Evolutionary conservation across 2,797 vertebrate genomes (phyloP), one percentile per base, ranked within the genome.

Genomic region (Phataginus tetradactyla): DNA sequence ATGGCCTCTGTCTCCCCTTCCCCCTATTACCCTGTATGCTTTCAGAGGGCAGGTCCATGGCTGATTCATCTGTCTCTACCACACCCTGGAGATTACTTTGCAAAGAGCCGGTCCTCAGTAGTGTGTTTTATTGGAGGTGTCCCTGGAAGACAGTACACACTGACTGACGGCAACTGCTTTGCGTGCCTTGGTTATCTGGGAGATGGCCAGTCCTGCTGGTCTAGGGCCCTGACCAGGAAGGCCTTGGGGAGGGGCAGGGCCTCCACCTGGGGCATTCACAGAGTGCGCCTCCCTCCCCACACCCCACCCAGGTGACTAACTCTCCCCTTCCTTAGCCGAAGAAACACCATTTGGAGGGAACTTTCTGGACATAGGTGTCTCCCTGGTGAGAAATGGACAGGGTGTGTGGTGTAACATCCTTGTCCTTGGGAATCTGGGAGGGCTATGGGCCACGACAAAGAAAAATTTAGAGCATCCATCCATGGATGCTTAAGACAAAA

Each of bases 31-130:
- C 75, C 7, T 14, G 3, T 25, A 53, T 4, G 25, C 83, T 87
- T 86, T 71, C 79, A 9, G 80, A 81, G 21, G 74, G 77, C 34
- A 88, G 74, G 61, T 57, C 45, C 23, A 10, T 12, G 34, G 92
- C 59, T 91, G 80, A 86, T 71, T 96, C 92, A 88, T 59, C 87
- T 53, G 20, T 92, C 53, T 84, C 53, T 21, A 68, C 63, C 34
- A 86, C 32, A 71, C 68, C 59, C 83, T 59, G 61, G 1, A 74
- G 68, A 77, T 59, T 45, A 55, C 45, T 90, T 77, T 81, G 25
- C 25, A 92, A 69, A 95, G 37, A 91, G 20, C 4, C 32, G 37
- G 63, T 80, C 45, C 57, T 90, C 34, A 8, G 68, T 57, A 63
- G 21, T 9, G 6, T 15, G 37, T 15, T 1, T 90, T 66, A 91